Base-by-base conservation (phyloP, 2,888 invertebrate genomes). In the Dynastes grantii region DNA sequence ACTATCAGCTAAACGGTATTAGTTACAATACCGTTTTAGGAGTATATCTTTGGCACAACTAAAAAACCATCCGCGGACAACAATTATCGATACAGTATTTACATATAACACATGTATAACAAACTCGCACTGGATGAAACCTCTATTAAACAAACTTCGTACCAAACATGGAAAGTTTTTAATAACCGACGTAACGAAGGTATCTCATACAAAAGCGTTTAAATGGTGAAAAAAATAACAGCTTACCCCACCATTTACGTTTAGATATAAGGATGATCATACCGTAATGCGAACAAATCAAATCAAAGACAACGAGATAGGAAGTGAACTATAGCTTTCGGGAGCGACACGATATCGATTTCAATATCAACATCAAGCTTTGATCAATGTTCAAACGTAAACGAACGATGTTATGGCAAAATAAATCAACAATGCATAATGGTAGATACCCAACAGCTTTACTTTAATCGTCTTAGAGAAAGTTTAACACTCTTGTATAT, bases 1-100 rank as follows among this genome's bases (percentile, higher is more conserved):
- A 9, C 22, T 58, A 58, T n/a, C 27, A 16, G 22, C 16, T 37
- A 37, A 37, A 37, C 32, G 5, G 5, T 37, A 37, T 1, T 37
- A 37, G 55, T 58, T 58, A 22, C 53, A 53, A 13, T 58, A 58
- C 22, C 22, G 22, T 22, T 58, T 58, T 58, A 5, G 6, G 55
- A 40, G 29, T 16, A 71, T 61, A 61, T 13, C 61, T 75, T 75
- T 75, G 73, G 73, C 73, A 75, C 73, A 61, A 75, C 61, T 40
- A 75, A 75, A 75, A 61, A 73, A 37, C 5, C 22, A 73, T 22
- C 32, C 16, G 58, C 40, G 40, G 40, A 73, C n/a, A 40, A 58
- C 37, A 29, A 71, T 70, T 55, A 55, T 29, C 53, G 13, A 49
- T 70, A 70, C n/a, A 22, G 51, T 70, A 70, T 51, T 70, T 70